These are phyloP conservation scores for Cinara cedri DNA, from an alignment of 2,888 invertebrate genomes.

Conservation along the genomic window DNA sequence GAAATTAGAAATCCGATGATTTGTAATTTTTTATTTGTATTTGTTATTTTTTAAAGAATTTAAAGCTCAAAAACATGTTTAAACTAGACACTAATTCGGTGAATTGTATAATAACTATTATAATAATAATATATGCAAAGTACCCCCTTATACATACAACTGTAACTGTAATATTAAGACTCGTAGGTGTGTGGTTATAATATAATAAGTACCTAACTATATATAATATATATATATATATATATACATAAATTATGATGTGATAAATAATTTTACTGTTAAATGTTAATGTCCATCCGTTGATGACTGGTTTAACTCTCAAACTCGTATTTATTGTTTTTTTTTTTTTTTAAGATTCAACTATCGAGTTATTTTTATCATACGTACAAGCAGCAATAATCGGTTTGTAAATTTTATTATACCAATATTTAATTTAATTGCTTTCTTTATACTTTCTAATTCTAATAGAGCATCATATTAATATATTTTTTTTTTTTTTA, in stretches of 20 bases:
- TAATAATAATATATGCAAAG: too few species aligned
- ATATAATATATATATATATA: conserved; percentile 15
- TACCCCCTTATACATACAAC: too few species aligned
- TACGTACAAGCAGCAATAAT: neutral
- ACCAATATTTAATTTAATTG: neutral
- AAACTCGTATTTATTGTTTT: neutral
- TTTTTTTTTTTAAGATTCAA: neutral
- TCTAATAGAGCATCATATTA: too few species aligned
- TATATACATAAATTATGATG: neutral
- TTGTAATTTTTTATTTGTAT: neutral
- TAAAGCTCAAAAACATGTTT: conserved; percentile 23
- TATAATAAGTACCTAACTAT: neutral
- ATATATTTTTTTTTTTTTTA: too few species aligned
- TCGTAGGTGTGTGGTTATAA: too few species aligned
- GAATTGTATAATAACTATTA: neutral
- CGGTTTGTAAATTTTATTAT: neutral
- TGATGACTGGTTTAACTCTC: neutral
- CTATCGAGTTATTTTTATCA: neutral
- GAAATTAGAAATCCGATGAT: neutral
- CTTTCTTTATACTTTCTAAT: neutral
- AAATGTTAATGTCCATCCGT: neutral
- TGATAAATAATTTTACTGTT: conserved; percentile 23
- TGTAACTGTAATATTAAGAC: too few species aligned
- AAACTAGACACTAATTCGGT: neutral
- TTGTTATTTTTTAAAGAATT: neutral